Percentiles rank a stretch among this genome's conserved stretches.
These are phyloP conservation scores for Volucella zonaria DNA, from an alignment of 2,888 invertebrate genomes.

Conservation along the genomic window DNA sequence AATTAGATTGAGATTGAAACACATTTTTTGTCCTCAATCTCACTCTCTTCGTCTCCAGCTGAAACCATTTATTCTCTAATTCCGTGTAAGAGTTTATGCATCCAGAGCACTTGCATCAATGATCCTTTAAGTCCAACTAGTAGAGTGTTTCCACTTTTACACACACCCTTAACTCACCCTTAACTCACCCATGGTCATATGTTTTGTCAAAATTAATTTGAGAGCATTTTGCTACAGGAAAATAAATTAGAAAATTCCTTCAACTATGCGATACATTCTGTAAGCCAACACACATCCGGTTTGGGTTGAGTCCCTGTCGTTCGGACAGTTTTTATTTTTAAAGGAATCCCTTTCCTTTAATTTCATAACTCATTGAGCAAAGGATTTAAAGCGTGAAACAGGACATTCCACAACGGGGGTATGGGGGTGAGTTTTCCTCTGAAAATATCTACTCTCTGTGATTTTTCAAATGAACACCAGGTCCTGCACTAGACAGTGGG, in stretches of 20 bases:
- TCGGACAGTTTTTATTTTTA: conserved; percentile 19
- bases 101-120: conserved; percentile 25
- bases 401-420: conserved; percentile 22
- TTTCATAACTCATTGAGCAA: conserved; percentile 81
- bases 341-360: conserved; percentile 75
- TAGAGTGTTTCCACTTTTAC: background rate
- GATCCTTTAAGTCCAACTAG: conserved; percentile 17
- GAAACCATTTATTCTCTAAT: conserved; percentile 46
- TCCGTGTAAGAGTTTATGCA: background rate
- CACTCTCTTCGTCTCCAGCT: conserved; percentile 23
- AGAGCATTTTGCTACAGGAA: conserved; percentile 39
- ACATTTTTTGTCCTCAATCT: conserved; percentile 21
- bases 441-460: conserved; percentile 1
- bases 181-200: conserved; percentile 17
- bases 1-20: conserved; percentile 64
- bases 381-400: conserved; percentile 37
- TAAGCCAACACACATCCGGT: conserved; percentile 34
- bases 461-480: conserved; percentile 14
- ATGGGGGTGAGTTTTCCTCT: background rate
- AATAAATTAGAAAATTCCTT: conserved; percentile 68
- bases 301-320: conserved; percentile 45
- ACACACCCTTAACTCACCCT: background rate
- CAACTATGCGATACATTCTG: conserved; percentile 40
- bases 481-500: background rate
- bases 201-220: conserved; percentile 60